Evolutionary conservation across 2,888 invertebrate species (phyloP).

Genomic region (Drosophila affinis): DNA sequence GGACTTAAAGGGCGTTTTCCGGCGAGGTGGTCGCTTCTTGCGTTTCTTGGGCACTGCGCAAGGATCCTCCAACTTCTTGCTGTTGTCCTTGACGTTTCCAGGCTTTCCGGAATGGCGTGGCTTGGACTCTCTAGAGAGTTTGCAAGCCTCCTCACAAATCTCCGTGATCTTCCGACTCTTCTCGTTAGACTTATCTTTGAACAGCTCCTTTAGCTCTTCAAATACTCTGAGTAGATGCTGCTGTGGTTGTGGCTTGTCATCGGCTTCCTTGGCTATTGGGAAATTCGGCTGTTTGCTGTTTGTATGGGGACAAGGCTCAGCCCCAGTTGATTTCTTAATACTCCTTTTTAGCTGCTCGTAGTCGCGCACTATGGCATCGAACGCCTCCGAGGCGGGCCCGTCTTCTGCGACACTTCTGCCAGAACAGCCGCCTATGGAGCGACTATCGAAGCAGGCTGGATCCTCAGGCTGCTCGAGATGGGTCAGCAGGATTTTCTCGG

Average conservation of each 20-base stretch:
- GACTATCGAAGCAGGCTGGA: neutral
- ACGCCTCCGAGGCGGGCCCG: slow-evolving; percentile 50
- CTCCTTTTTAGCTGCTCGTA: slow-evolving; percentile 47
- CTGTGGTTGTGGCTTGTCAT: slow-evolving; percentile 16
- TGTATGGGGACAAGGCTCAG: neutral
- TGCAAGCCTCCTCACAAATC: slow-evolving; percentile 62
- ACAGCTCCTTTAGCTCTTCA: slow-evolving; percentile 75
- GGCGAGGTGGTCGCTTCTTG: neutral
- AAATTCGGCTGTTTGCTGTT: neutral
- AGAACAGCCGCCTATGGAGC: slow-evolving; percentile 5
- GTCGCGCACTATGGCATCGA: slow-evolving; percentile 51
- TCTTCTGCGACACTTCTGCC: neutral
- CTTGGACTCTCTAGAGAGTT: slow-evolving; percentile 29
- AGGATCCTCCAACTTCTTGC: slow-evolving; percentile 1
- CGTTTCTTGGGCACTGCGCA: slow-evolving; percentile 10
- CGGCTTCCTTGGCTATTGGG: neutral
- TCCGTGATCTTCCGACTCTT: slow-evolving; percentile 35
- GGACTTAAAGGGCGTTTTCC: slow-evolving; percentile 30
- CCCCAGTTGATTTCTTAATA: slow-evolving; percentile 39
- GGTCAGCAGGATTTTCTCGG: slow-evolving; percentile 73
- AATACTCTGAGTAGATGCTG: slow-evolving; percentile 74
- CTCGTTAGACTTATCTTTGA: slow-evolving; percentile 18
- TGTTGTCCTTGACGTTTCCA: neutral
- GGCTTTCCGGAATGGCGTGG: neutral
- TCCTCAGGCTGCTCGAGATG: slow-evolving; percentile 58